Percentiles rank a stretch among this genome's conserved stretches.
phyloP scores from a whole-genome alignment of 2,113 vertebrate genomes.

The Mormoops blainvillei region DNA sequence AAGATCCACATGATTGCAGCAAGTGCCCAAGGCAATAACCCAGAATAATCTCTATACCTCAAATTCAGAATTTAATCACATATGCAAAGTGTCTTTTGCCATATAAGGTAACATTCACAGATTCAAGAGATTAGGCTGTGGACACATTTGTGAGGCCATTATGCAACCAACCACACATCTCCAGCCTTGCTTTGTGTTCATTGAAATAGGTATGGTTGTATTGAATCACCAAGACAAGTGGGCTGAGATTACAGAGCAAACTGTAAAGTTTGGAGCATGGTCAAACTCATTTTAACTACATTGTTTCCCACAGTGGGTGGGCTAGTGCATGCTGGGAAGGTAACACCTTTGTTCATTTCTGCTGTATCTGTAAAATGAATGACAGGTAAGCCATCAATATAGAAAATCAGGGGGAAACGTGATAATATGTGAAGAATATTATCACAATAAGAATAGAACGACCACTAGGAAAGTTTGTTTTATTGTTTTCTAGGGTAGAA shows the following conservation, averaged over 20 bases:
- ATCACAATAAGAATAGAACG: background rate
- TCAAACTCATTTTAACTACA: background rate
- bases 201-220: background rate
- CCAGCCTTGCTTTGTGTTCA: background rate
- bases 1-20: background rate
- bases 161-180: background rate
- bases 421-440: too few species aligned
- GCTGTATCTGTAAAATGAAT: background rate
- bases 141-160: background rate
- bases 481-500: background rate
- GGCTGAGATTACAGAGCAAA: background rate
- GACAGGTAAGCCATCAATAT: background rate
- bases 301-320: background rate
- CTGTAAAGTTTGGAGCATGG: background rate
- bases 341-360: background rate
- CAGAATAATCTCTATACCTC: background rate
- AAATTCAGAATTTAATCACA: background rate
- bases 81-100: background rate
- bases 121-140: background rate
- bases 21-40: background rate
- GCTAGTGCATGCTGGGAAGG: background rate
- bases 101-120: background rate
- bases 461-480: background rate
- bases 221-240: background rate
- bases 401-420: background rate